Conservation (phyloP, 2,888 invertebrate species). For the Adela reaumurella region DNA sequence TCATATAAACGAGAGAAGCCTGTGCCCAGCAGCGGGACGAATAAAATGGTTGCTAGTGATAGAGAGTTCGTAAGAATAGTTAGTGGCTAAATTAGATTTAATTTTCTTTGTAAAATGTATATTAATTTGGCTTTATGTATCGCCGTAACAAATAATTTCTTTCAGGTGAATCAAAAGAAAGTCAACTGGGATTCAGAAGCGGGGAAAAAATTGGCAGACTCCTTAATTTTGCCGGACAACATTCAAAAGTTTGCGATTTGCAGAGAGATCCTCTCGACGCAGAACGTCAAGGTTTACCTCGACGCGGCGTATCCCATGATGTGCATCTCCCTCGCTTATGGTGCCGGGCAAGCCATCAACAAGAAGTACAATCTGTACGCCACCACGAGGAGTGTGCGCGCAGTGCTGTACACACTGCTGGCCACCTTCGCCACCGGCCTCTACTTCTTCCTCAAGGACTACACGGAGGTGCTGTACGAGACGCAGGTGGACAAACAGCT, state of each 20-base stretch:
- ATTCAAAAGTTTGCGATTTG: slow-evolving; percentile 80
- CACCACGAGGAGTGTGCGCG: slow-evolving; percentile 43
- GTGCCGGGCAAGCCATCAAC: slow-evolving; percentile 50
- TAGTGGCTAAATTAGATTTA: no score
- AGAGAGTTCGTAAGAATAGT: no score
- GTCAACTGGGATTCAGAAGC: slow-evolving; percentile 64
- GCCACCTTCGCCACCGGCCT: slow-evolving; percentile 54
- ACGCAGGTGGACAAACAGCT: slow-evolving; percentile 59
- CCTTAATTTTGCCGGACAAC: slow-evolving; percentile 70
- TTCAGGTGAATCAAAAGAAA: slow-evolving; percentile 57
- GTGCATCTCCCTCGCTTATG: slow-evolving; percentile 48
- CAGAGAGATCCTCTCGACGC: slow-evolving; percentile 63
- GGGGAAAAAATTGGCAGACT: slow-evolving; percentile 60
- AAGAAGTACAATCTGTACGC: slow-evolving; percentile 49
- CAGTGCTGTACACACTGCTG: slow-evolving; percentile 49
- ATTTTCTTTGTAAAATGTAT: no score
- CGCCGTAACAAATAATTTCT: slow-evolving; percentile 9
- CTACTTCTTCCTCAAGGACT: slow-evolving; percentile 65
- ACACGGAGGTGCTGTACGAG: slow-evolving; percentile 61
- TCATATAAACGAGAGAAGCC: no score
- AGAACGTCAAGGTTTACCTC: slow-evolving; percentile 54
- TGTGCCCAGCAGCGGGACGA: no score
- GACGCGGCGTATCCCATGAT: slow-evolving; percentile 53
- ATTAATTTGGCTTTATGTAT: no score
- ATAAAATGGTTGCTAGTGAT: no score